These are phyloP conservation scores for Myotis planiceps DNA, from an alignment of 2,797 vertebrate genomes.

Conservation along the genomic window DNA sequence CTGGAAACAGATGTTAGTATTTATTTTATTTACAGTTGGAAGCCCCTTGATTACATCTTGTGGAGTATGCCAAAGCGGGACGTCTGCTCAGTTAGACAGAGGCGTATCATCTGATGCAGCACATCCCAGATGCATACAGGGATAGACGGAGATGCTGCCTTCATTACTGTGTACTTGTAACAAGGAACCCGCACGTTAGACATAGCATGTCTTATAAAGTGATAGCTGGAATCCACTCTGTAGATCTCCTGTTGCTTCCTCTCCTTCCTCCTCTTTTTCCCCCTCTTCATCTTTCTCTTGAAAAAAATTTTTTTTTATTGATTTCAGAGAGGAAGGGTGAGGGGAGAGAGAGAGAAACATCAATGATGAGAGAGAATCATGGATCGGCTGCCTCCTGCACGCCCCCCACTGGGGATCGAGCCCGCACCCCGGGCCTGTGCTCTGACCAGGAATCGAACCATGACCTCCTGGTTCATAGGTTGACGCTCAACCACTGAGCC, in stretches of 20 bases:
- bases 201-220: background rate
- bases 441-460: too few relatives aligned
- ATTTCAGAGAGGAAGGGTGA: too few relatives aligned
- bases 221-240: background rate
- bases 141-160: background rate
- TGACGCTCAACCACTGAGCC: too few relatives aligned
- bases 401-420: too few relatives aligned
- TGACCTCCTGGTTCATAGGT: too few relatives aligned
- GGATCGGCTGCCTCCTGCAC: too few relatives aligned
- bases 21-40: background rate
- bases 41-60: background rate
- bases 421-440: too few relatives aligned
- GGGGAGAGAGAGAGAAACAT: too few relatives aligned
- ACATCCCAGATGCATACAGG: background rate
- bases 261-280: background rate
- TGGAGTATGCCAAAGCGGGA: background rate
- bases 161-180: background rate
- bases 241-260: background rate
- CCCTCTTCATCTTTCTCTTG: too few relatives aligned
- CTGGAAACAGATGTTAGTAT: background rate
- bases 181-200: background rate
- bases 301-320: too few relatives aligned
- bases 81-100: conserved; percentile 16
- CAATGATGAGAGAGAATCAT: too few relatives aligned
- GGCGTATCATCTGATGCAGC: background rate